Evolutionary conservation across 2,113 vertebrate genomes (phyloP), one percentile per base, ranked within the genome.

Genomic region (Syngnathus typhle): DNA sequence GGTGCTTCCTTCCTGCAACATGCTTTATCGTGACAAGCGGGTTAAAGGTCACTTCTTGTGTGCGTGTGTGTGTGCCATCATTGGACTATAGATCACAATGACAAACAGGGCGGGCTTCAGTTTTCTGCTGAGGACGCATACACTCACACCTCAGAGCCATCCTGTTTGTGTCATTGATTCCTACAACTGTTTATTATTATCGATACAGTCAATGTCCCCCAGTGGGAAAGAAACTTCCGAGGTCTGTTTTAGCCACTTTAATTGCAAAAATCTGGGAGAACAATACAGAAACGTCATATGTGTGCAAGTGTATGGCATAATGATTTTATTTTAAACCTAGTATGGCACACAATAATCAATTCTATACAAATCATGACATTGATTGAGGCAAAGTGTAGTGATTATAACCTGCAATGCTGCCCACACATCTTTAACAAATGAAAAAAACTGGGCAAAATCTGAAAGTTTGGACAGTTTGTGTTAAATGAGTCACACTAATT

Each of bases 1-100:
- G 43, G 39, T 38, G 62, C 72, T 76, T 82, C 74, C 73, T 81
- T 82, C 79, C 83, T 73, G 64, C n/a, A 64, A 60, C 69, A 64
- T 84, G 86, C 38, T 61, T 60, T 73, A 47, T 68, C 21, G 52
- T 36, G 87, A 85, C 82, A 85, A 84, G 69, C 74, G 74, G 79
- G 81, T 75, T 58, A 76, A 65, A 79, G 69, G 67, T 69, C 21
- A 12, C 11, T 5, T 37, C 27, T n/a, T n/a, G n/a, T 23, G 23
- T 23, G 23, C 1, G 54, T 38, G 27, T 54, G 43, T 36, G 52
- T 32, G 64, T 52, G 70, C 60, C 66, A 77, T 67, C 72, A 70
- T 21, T 46, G 62, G 64, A 65, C 68, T 39, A 76, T 70, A 76
- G 71, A 85, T 80, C 83, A 79, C 68, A 71, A 23, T 55, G 56